These are phyloP conservation scores for Junonia oenone DNA, from an alignment of 2,888 invertebrate genomes.

Conservation along the genomic window DNA sequence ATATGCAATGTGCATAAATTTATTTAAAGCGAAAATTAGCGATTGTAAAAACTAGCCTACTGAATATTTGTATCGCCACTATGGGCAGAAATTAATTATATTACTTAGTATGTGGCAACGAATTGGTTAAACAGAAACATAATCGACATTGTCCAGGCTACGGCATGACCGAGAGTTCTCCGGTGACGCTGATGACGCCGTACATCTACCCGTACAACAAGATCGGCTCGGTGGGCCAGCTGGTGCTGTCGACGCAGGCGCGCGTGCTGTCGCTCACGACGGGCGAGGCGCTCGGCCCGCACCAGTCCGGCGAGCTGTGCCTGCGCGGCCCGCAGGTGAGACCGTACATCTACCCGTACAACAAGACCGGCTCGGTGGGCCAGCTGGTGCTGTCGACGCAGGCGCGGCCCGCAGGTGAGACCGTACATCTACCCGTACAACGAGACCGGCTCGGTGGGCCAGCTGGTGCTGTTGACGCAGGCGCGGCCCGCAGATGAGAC, in stretches of 20 bases:
- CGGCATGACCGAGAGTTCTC: constrained; percentile 85
- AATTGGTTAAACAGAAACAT: too few relatives aligned
- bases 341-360: constrained; percentile 75
- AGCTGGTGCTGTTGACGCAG: constrained; percentile 83
- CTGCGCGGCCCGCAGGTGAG: constrained; percentile 85
- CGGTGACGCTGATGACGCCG: constrained; percentile 81
- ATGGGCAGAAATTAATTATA: too few relatives aligned
- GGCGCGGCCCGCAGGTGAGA: constrained; percentile 35
- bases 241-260: constrained; percentile 84
- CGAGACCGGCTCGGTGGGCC: constrained; percentile 85
- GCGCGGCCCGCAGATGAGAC: constrained; percentile 68
- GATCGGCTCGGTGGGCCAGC: constrained; percentile 83
- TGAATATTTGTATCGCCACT: too few relatives aligned
- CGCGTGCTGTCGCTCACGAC: constrained; percentile 80
- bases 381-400: constrained; percentile 83
- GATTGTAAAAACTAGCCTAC: too few relatives aligned
- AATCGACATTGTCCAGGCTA: constrained; percentile 81
- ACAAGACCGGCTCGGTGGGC: constrained; percentile 85
- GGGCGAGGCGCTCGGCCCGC: constrained; percentile 78
- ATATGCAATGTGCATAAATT: too few relatives aligned
- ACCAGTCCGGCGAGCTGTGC: constrained; percentile 85
- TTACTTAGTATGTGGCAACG: too few relatives aligned
- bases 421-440: constrained; percentile 76
- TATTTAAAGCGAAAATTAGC: too few relatives aligned
- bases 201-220: constrained; percentile 79